A percentile compares a stretch with the other conserved stretches of the same genome.
These are phyloP conservation scores for Calameuta pallipes DNA, from an alignment of 2,888 invertebrate genomes.

Conservation along the genomic window DNA sequence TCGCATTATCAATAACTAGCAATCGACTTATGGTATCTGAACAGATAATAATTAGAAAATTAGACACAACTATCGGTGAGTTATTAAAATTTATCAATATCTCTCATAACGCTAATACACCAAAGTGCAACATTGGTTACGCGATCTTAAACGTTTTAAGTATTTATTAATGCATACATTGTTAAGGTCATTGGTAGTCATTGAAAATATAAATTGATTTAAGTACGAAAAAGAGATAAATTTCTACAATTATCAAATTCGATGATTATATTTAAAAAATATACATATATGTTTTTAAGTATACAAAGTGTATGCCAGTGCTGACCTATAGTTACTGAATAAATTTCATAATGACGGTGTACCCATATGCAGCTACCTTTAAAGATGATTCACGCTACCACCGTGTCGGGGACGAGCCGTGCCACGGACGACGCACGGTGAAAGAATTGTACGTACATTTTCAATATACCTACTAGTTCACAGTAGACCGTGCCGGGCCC, in stretches of 20 bases:
- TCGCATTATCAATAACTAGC: background rate
- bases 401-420: too few species aligned
- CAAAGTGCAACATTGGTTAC: too few species aligned
- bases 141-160: too few species aligned
- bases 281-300: background rate
- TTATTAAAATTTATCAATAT: background rate
- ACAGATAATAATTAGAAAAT: background rate
- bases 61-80: background rate
- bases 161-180: background rate
- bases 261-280: too few species aligned
- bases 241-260: too few species aligned
- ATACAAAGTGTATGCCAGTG: background rate
- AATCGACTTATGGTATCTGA: background rate
- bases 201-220: background rate
- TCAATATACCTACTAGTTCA: too few species aligned
- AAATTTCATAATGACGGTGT: background rate
- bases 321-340: background rate
- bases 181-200: background rate
- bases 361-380: background rate
- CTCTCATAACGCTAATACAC: background rate
- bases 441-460: too few species aligned
- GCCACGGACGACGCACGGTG: too few species aligned
- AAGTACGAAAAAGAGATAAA: background rate
- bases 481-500: too few species aligned
- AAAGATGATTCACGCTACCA: too few species aligned